These are phyloP conservation scores for Martes martes DNA, from an alignment of 2,113 vertebrate species.

Conservation along the genomic window DNA sequence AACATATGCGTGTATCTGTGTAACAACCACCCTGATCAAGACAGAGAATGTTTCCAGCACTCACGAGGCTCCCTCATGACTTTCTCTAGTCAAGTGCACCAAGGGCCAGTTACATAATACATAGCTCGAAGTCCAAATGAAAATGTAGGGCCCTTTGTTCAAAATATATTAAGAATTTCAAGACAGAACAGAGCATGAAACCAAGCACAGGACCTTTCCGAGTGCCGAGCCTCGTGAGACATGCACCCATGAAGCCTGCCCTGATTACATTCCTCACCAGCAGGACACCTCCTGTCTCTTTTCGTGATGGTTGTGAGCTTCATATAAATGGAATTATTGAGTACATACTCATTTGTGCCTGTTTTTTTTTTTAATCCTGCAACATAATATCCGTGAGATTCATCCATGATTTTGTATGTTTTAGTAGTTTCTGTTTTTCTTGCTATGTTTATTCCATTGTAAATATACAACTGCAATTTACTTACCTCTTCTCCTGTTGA, in stretches of 20 bases:
- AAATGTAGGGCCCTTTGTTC: rapidly evolving
- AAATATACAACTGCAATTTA: background rate
- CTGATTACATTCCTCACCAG: background rate
- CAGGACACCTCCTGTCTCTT: background rate
- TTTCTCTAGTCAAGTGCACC: background rate
- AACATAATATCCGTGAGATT: background rate
- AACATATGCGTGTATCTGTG: background rate
- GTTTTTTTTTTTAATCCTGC: background rate
- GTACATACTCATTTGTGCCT: background rate
- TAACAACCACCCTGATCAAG: background rate
- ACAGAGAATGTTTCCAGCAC: background rate
- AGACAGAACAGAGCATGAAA: background rate
- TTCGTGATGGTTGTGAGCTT: background rate
- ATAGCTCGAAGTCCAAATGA: background rate
- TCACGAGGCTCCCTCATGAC: background rate
- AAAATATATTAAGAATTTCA: background rate
- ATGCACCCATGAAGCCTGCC: rapidly evolving
- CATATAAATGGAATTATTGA: background rate
- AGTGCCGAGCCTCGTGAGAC: background rate
- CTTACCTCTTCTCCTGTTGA: background rate
- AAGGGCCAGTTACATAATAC: background rate
- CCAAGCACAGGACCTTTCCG: background rate
- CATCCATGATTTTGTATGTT: background rate
- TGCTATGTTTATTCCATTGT: background rate
- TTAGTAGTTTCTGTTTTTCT: background rate